Evolutionary conservation across 2,888 invertebrate genomes (phyloP).

Genomic region (Dyspetes luteomarginatus): DNA sequence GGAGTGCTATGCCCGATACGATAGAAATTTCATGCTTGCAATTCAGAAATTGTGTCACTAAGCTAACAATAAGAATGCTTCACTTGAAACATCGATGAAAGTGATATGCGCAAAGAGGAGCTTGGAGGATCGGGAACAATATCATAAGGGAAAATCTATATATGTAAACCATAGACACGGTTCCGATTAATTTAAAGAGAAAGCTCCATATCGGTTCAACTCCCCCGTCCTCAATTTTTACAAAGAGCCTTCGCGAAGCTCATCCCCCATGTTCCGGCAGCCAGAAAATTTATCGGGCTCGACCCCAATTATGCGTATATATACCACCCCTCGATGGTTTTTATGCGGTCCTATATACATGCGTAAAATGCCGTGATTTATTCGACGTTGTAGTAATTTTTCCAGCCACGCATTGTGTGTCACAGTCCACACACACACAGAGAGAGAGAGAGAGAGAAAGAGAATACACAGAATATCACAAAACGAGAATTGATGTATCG

Average conservation of each 20-base stretch:
- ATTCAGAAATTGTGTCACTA: not conserved
- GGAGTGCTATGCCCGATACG: not conserved
- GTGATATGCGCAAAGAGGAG: not conserved
- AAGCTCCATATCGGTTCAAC: not conserved
- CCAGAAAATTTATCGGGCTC: slow-evolving; percentile 12
- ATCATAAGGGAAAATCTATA: not conserved
- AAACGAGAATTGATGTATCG: slow-evolving; percentile 60
- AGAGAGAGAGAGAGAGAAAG: not conserved
- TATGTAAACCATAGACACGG: not conserved
- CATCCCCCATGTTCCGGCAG: not conserved
- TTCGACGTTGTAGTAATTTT: slow-evolving; percentile 41
- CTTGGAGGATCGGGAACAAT: slow-evolving; percentile 16
- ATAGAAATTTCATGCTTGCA: not conserved
- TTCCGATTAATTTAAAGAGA: slow-evolving; percentile 24
- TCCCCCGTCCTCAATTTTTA: not conserved
- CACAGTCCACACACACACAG: too few relatives aligned
- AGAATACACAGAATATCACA: not conserved
- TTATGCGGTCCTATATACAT: slow-evolving; percentile 23
- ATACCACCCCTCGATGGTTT: not conserved
- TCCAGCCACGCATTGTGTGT: slow-evolving; percentile 2
- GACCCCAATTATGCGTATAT: not conserved
- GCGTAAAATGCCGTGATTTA: slow-evolving; percentile 39
- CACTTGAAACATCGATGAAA: slow-evolving; percentile 13
- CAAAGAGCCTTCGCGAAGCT: not conserved
- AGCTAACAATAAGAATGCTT: not conserved